phyloP scores from a whole-genome alignment of 1,140 invertebrate species.

The Phortica variegata region DNA sequence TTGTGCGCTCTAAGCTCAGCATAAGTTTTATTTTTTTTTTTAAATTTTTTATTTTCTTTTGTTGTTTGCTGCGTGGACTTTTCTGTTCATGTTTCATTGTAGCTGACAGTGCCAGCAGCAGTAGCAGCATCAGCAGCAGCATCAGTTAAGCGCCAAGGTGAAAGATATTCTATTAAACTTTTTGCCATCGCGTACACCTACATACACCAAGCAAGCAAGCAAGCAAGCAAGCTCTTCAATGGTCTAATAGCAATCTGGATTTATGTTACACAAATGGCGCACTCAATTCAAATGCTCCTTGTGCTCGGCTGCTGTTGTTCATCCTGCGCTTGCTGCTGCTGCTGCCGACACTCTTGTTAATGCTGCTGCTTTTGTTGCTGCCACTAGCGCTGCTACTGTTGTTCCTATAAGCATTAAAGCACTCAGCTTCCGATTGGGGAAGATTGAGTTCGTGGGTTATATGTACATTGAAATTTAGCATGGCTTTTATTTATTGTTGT shows the following conservation, averaged over 20 bases:
- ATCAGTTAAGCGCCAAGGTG: too few relatives aligned
- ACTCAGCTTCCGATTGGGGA: too few relatives aligned
- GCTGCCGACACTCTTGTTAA: too few relatives aligned
- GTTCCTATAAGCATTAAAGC: too few relatives aligned
- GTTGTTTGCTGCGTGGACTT: conserved; percentile 2
- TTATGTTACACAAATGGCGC: conserved; percentile 30
- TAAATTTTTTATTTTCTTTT: not conserved
- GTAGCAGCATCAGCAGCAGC: conserved; percentile 3
- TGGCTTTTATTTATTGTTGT: not conserved
- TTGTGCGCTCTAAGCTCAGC: conserved; percentile 15
- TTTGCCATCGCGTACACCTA: conserved; percentile 12
- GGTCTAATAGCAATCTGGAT: too few relatives aligned
- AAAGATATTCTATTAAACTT: conserved; percentile 47
- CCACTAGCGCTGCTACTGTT: too few relatives aligned
- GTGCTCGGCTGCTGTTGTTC: not conserved
- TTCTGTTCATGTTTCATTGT: conserved; percentile 16
- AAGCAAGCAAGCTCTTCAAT: not conserved
- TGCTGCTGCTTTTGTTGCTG: too few relatives aligned
- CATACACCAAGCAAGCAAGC: not conserved
- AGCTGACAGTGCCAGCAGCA: conserved; percentile 23
- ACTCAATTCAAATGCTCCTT: conserved; percentile 11
- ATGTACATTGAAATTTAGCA: too few relatives aligned
- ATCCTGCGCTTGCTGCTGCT: too few relatives aligned
- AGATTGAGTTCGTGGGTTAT: too few relatives aligned
- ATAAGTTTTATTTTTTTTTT: conserved; percentile 8